Evolutionary conservation across 2,888 invertebrate genomes (phyloP), one percentile per base, ranked within the genome.

Genomic region (Cremastinae sp.): DNA sequence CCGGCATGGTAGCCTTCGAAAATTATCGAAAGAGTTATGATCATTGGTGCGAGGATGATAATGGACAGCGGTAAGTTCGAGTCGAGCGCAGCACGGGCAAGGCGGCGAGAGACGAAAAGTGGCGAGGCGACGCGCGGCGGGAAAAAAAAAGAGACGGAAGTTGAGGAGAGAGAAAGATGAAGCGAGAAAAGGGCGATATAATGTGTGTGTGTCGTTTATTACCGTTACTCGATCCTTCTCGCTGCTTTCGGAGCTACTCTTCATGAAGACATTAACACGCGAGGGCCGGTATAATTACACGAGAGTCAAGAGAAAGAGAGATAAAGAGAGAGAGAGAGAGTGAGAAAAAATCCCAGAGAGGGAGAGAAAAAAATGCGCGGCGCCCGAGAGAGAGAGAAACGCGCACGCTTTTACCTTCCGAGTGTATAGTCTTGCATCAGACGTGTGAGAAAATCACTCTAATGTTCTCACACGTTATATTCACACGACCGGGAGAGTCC

Each of bases 251-350:
- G 28, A 68, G 74, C 74, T 78, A 76, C 80, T 28, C 28, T 70
- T 71, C 79, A 85, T 86, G 80, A 85, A 85, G 85, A 83, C 85
- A 83, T 86, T 84, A 86, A 83, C 85, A 83, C 83, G 84, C 84
- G 80, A 86, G 81, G 28, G 78, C 81, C 78, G 74, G 78, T 84
- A 84, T 85, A 85, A 84, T 84, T 78, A 79, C 49, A 41, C 20
- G 20, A 41, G 38, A 28, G 28, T 28, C 28, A 28, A 64, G 38
- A 53, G 53, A 64, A 58, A 51, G 65, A 20, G 49, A 56, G 73
- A 59, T 66, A 79, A 80, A 78, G 78, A 64, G 64, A 51, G 65
- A 20, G 49, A 56, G 73, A 59, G 69, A 79, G 81, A 78, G 78
- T 78, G 28, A 28, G 28, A 78, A 74, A 53, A 28, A 86, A 85